Evolutionary conservation across 1,140 invertebrate species (phyloP), one percentile per base, ranked within the genome.

Genomic region (Onthophagus taurus): DNA sequence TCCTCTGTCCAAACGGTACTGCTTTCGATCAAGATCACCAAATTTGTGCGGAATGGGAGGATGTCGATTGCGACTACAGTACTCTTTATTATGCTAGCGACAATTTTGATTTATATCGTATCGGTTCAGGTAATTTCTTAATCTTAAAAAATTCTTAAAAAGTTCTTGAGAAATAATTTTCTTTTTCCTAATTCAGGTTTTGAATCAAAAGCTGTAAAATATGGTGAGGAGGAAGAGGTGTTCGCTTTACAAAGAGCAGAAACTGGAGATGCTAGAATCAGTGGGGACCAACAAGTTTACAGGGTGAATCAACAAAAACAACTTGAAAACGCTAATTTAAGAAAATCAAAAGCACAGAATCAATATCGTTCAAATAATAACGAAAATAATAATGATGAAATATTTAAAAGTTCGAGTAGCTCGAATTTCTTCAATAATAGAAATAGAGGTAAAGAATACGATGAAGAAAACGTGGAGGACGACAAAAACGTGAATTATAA

Each of bases 21-120:
- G 79, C 89, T 44, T 92, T 94, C 66, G 88, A 93, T 60, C 89
- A 92, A 61, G 88, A 91, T 59, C 85, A 87, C 42, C 86, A 91
- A 64, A 90, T 89, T 16, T 92, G 89, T 62, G 86, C 87, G 33
- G 85, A 89, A 58, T 90, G 86, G 86, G 83, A 82, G 46, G 86
- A 91, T 57, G 83, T 90, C 0, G 85, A 88, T 55, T 91, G 88
- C 59, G 79, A 83, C 50, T 77, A 81, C 13, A 76, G 84, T 2
- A 80, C 82, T 9, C 66, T 86, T 31, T 87, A 81, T 54, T 85
- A 83, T 67, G 75, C 77, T 61, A 84, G 81, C 59, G 85, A 87
- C 66, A 85, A 85, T 64, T 84, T 87, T 51, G 85, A 89, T 70
- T 71, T 88, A 42, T 88, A 86, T 66, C 75, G 83, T 51, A 71